Evolutionary conservation across 2,113 vertebrate species (phyloP).

Genomic region (Cynocephalus volans): DNA sequence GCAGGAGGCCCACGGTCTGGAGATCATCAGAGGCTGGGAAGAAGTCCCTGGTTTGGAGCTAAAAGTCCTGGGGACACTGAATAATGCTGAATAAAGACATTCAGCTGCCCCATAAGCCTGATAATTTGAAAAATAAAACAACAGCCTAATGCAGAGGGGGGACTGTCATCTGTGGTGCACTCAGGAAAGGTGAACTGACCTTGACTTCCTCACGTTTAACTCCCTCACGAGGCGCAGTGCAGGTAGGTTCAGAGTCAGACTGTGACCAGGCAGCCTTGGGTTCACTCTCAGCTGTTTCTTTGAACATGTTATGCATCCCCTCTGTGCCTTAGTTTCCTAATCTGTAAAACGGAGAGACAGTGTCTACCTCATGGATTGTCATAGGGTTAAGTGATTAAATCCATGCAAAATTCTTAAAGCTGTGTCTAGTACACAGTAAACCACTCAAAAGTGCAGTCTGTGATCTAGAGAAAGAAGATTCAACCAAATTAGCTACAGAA

Average conservation of each 20-base stretch:
- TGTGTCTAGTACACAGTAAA: background rate
- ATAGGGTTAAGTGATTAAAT: background rate
- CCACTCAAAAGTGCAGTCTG: background rate
- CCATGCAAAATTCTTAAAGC: background rate
- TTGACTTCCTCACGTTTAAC: background rate
- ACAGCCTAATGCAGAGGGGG: fast-evolving
- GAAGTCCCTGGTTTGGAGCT: background rate
- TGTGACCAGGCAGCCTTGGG: background rate
- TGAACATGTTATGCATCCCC: background rate
- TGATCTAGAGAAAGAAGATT: background rate
- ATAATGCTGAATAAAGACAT: background rate
- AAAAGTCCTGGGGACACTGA: background rate
- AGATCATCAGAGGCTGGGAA: background rate
- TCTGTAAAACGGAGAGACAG: background rate
- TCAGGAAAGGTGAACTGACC: background rate
- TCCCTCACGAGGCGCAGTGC: background rate
- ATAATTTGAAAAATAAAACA: background rate
- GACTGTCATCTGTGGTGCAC: background rate
- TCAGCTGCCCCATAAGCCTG: no score
- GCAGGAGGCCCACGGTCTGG: background rate
- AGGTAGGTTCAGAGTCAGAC: background rate
- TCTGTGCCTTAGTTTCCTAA: background rate
- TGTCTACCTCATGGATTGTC: background rate
- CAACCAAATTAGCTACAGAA: background rate
- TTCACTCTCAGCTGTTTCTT: background rate